Evolutionary conservation across 2,797 vertebrate genomes (phyloP), one percentile per base, ranked within the genome.

Genomic region (Limnodromus scolopaceus): DNA sequence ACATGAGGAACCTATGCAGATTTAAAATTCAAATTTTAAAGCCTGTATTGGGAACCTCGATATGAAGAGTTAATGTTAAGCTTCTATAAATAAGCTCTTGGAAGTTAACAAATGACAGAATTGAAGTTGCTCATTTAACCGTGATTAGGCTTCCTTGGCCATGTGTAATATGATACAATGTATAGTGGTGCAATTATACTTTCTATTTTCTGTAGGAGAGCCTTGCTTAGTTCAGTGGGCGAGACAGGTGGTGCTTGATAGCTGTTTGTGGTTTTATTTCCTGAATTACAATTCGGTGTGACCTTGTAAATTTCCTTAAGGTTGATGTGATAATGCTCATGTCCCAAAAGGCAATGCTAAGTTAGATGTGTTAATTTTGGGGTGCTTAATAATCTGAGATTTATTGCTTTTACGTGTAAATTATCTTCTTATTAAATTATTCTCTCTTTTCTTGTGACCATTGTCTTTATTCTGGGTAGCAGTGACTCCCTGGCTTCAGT

Each of bases 61-160:
- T 69, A 34, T 2, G 28, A 86, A 58, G 63, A 55, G 76, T 90
- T 86, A 88, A 93, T 30, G 6, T 34, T 88, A 64, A 60, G 36
- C 63, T 72, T 78, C 72, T 76, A 41, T 83, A 89, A 94, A 57
- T 87, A 84, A 65, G 13, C 3, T 1, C 74, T 85, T 61, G 64
- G 22, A 91, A 90, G 89, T 90, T 95, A 92, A 94, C 55, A 87
- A 90, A 82, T 84, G 23, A 74, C 83, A 84, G 66, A 84, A 63
- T 36, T 55, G 16, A 84, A 89, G 74, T 82, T 76, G 82, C 41
- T 92, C 46, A 6, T 36, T 95, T 78, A 83, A 54, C 83, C 32
- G 3, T 9, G 46, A 76, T 93, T 75, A 79, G 58, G 43, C 49
- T 71, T 94, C 41, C 54, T 39, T 53, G 66, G 65, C 70, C 12